A percentile compares a stretch with the other conserved stretches of the same genome.
phyloP scores from a whole-genome alignment of 2,888 invertebrate genomes.

The Hymenopus coronatus region DNA sequence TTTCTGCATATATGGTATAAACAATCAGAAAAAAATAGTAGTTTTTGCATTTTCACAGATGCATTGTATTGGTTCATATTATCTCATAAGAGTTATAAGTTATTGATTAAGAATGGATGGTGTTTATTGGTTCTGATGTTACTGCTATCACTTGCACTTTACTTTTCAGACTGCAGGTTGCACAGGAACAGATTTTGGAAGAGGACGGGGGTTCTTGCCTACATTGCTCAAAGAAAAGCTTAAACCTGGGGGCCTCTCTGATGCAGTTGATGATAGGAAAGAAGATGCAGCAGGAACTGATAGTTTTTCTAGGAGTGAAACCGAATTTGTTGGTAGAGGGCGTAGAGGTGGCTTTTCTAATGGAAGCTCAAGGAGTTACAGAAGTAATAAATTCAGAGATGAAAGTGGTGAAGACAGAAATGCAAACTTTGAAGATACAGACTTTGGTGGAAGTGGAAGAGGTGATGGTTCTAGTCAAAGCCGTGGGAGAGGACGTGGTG shows the following conservation, averaged over 20 bases:
- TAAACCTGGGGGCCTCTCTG: background rate
- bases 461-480: slow-evolving; percentile 33
- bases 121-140: no score
- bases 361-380: background rate
- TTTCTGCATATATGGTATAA: no score
- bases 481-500: slow-evolving; percentile 19
- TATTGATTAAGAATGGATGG: no score
- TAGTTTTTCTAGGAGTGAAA: background rate
- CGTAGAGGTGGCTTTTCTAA: background rate
- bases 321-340: background rate
- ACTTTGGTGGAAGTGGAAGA: slow-evolving; percentile 35
- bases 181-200: slow-evolving; percentile 53
- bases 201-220: slow-evolving; percentile 54
- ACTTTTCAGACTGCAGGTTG: slow-evolving; percentile 42
- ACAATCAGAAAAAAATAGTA: no score
- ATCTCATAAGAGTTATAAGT: no score
- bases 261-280: background rate
- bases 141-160: background rate
- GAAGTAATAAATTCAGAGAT: background rate
- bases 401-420: slow-evolving; percentile 19
- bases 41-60: no score
- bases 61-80: no score
- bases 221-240: slow-evolving; percentile 37
- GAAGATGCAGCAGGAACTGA: background rate
- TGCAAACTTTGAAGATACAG: slow-evolving; percentile 29